phyloP scores from a whole-genome alignment of 2,888 invertebrate species.

The Tetragnatha montana region DNA sequence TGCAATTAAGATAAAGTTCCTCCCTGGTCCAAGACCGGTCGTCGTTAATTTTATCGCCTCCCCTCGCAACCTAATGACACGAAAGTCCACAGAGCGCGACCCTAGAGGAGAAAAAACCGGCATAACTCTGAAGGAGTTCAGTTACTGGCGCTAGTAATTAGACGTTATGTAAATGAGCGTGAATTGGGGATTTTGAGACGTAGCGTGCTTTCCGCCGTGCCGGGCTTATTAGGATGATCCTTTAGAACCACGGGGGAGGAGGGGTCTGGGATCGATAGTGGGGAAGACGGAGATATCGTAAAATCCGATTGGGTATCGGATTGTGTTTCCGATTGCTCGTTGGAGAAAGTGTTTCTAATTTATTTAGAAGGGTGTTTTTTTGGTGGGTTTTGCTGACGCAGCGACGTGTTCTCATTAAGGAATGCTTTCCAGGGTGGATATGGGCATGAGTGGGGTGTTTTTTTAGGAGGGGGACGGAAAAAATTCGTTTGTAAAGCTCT shows the following conservation, averaged over 20 bases:
- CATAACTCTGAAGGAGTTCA: slow-evolving; percentile 22
- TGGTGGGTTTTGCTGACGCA: no score
- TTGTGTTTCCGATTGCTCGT: not conserved
- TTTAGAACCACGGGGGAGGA: not conserved
- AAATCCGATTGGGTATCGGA: slow-evolving; percentile 21
- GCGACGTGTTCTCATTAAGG: no score
- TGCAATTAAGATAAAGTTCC: slow-evolving; percentile 51
- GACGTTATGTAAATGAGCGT: slow-evolving; percentile 55
- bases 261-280: not conserved
- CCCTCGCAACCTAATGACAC: slow-evolving; percentile 47
- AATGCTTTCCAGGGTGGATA: no score
- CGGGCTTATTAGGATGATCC: slow-evolving; percentile 6
- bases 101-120: slow-evolving; percentile 5
- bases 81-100: slow-evolving; percentile 31
- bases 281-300: slow-evolving; percentile 23
- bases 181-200: slow-evolving; percentile 38
- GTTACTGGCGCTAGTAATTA: slow-evolving; percentile 43
- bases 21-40: not conserved
- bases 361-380: not conserved
- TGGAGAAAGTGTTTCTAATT: not conserved
- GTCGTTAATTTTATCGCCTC: slow-evolving; percentile 51
- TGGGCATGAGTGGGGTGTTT: no score
- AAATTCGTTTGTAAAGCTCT: no score
- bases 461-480: no score
- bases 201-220: slow-evolving; percentile 6